Evolutionary conservation across 2,113 vertebrate species (phyloP).

Genomic region (Phylloscopus trochiloides): DNA sequence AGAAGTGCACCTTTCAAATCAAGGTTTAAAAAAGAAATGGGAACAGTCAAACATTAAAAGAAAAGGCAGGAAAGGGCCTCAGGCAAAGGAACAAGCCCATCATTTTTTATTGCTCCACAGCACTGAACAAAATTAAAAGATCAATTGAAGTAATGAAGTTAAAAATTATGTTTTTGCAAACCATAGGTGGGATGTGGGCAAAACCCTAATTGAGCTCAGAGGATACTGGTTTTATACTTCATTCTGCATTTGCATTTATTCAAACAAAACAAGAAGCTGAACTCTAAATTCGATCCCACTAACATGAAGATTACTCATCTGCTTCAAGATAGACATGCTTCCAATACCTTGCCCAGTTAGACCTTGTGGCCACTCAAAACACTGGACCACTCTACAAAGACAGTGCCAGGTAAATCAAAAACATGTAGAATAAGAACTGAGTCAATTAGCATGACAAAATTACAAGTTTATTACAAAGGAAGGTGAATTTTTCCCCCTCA

Average conservation of each 20-base stretch:
- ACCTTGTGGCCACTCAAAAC: background rate
- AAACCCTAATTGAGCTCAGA: background rate
- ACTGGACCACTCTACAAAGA: background rate
- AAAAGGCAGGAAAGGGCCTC: background rate
- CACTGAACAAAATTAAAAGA: background rate
- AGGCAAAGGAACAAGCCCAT: background rate
- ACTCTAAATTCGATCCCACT: background rate
- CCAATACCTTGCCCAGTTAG: background rate
- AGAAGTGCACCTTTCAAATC: background rate
- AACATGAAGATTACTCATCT: background rate
- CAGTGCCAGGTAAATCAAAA: background rate
- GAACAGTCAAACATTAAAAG: background rate
- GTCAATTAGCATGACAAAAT: constrained; percentile 28
- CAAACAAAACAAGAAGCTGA: background rate
- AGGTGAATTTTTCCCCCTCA: background rate
- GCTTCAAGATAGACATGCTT: background rate
- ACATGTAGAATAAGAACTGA: background rate
- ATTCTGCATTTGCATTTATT: background rate
- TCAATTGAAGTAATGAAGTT: background rate
- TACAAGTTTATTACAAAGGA: constrained; percentile 22
- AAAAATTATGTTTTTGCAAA: background rate
- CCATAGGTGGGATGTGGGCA: background rate
- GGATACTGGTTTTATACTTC: background rate
- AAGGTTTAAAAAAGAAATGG: background rate
- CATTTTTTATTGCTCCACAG: background rate